Evolutionary conservation across 2,113 vertebrate genomes (phyloP).

Genomic region (Plotosus lineatus): DNA sequence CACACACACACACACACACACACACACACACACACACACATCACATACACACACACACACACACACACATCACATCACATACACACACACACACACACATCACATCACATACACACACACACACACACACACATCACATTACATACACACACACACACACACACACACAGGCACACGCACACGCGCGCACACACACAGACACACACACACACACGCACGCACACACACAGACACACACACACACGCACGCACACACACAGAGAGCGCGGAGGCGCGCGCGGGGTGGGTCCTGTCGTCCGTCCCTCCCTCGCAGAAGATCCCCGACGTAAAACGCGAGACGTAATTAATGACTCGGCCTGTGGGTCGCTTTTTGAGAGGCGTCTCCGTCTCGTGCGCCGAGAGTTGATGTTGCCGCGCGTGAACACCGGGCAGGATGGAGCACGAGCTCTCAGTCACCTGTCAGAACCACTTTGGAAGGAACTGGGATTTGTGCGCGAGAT

Average conservation of each 20-base stretch:
- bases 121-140: slow-evolving; percentile 69
- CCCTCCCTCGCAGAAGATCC: not conserved
- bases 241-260: not conserved
- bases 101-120: too few species aligned
- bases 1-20: not conserved
- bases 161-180: slow-evolving; percentile 73
- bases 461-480: slow-evolving; percentile 64
- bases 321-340: slow-evolving; percentile 55
- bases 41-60: not conserved
- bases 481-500: slow-evolving; percentile 52
- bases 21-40: not conserved
- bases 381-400: slow-evolving; percentile 64
- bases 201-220: not conserved
- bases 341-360: slow-evolving; percentile 68
- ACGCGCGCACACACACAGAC: slow-evolving; percentile 62
- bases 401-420: slow-evolving; percentile 70
- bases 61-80: slow-evolving; percentile 61
- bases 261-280: not conserved
- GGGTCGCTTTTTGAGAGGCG: slow-evolving; percentile 67
- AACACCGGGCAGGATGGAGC: slow-evolving; percentile 73
- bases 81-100: slow-evolving; percentile 73
- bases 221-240: not conserved
- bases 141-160: too few species aligned
- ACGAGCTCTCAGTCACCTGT: slow-evolving; percentile 71
- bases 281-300: slow-evolving; percentile 73